Evolutionary conservation across 2,113 vertebrate species (phyloP).

Genomic region (Sinocyclocheilus rhinocerous): DNA sequence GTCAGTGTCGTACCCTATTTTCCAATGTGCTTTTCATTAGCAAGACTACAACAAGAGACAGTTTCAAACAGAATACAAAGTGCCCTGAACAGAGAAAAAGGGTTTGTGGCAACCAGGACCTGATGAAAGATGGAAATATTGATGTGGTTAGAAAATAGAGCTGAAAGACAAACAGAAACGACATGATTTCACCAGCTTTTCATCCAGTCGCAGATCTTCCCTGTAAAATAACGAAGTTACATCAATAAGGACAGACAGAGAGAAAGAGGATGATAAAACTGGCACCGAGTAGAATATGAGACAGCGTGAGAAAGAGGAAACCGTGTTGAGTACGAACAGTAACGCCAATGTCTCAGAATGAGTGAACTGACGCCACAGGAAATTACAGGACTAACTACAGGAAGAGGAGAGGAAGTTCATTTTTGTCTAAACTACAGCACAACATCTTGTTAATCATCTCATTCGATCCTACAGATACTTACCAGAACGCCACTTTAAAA

Average conservation of each 20-base stretch:
- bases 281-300: background rate
- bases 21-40: background rate
- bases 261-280: slow-evolving; percentile 50
- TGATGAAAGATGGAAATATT: slow-evolving; percentile 27
- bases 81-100: slow-evolving; percentile 33
- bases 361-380: background rate
- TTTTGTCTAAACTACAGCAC: background rate
- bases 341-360: background rate
- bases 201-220: background rate
- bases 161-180: background rate
- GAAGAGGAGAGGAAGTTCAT: background rate
- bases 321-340: background rate
- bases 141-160: background rate
- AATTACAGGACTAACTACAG: slow-evolving; percentile 11
- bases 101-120: slow-evolving; percentile 30
- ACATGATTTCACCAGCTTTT: background rate
- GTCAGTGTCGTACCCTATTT: slow-evolving; percentile 65
- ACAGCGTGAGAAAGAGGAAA: background rate
- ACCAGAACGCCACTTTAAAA: background rate
- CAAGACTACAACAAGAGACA: slow-evolving; percentile 14
- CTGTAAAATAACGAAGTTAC: slow-evolving; percentile 14
- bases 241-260: background rate
- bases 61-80: background rate
- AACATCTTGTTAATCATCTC: background rate
- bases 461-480: background rate